A percentile compares a stretch with the other conserved stretches of the same genome.
These are phyloP conservation scores for Oreamnos americanus DNA, from an alignment of 2,113 vertebrate genomes.

Conservation along the genomic window DNA sequence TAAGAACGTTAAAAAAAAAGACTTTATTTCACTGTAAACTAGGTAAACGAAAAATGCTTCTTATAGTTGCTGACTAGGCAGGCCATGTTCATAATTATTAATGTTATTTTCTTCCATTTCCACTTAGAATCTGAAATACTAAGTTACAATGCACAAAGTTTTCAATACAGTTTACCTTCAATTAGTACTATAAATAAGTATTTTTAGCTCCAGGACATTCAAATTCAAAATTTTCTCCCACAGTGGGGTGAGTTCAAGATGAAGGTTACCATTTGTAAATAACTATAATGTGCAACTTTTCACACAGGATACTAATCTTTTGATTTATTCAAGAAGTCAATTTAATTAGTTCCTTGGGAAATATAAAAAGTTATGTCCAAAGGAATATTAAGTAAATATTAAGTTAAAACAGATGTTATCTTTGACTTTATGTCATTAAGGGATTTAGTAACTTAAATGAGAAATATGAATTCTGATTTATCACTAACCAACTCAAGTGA, in stretches of 20 bases:
- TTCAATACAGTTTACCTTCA: conserved; percentile 53
- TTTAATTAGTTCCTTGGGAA: conserved; percentile 79
- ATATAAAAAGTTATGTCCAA: conserved; percentile 80
- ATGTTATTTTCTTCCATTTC: conserved; percentile 10
- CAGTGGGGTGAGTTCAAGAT: conserved; percentile 76
- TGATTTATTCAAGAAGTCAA: conserved; percentile 82
- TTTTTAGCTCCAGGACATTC: conserved; percentile 77
- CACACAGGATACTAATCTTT: conserved; percentile 85
- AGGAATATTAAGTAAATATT: conserved; percentile 80
- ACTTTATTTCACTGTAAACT: neutral
- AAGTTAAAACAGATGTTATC: conserved; percentile 84
- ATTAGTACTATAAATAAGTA: conserved; percentile 63
- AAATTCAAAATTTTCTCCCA: conserved; percentile 78
- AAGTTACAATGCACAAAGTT: conserved; percentile 54
- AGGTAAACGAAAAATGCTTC: neutral
- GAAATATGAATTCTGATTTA: conserved; percentile 62
- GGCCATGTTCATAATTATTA: neutral
- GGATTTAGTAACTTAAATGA: conserved; percentile 68
- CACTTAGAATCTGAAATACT: conserved; percentile 36
- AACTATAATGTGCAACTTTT: conserved; percentile 84
- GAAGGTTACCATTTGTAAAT: conserved; percentile 84
- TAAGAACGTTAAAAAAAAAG: conserved; percentile 8
- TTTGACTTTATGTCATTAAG: conserved; percentile 72
- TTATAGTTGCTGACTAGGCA: neutral
- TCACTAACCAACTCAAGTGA: conserved; percentile 57